Evolutionary conservation across 2,797 vertebrate genomes (phyloP), one percentile per base, ranked within the genome.

Genomic region (Odontamblyopus lacepedii): DNA sequence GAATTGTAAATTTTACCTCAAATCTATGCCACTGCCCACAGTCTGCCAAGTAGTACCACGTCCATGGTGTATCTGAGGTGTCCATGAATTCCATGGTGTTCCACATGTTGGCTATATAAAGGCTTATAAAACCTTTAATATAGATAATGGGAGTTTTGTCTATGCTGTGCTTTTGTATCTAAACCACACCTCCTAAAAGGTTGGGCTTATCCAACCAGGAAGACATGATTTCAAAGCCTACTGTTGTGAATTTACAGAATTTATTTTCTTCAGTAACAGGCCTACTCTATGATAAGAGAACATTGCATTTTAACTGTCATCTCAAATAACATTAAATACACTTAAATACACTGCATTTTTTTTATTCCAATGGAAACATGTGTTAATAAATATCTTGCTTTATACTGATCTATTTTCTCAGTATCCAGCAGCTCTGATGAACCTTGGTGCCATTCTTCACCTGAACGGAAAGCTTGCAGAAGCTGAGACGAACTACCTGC

Each of bases 371-470:
- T n/a, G 19, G 51, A 55, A 55, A 55, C 13, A 23, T 1, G 3
- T 55, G 19, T 55, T 55, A n/a, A 55, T 55, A 15, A 29, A 59
- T 29, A 29, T 59, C 56, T 29, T 1, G 26, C 12, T 19, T 53
- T 19, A 69, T 55, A 19, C 59, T 18, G 68, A 18, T 29, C 1
- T 50, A 15, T 23, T 78, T 13, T 80, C 65, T 56, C 83, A 99
- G 98, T 97, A 98, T 78, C 96, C 97, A 0, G 97, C 97, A 23
- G 98, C 98, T 63, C 87, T 99, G 56, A 99, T 99, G 98, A 99
- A 99, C 92, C 94, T 99, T 15, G 98, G 98, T 19, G 97, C 98
- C 75, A 99, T 99, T 88, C 96, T 99, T 50, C 98, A 99, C 85
- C 95, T 99, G 79, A 99, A 99, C 0, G 97, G 97, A 29, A 96